Evolutionary conservation across 2,797 vertebrate genomes (phyloP), one percentile per base, ranked within the genome.

Genomic region (Pantherophis alleghaniensis): DNA sequence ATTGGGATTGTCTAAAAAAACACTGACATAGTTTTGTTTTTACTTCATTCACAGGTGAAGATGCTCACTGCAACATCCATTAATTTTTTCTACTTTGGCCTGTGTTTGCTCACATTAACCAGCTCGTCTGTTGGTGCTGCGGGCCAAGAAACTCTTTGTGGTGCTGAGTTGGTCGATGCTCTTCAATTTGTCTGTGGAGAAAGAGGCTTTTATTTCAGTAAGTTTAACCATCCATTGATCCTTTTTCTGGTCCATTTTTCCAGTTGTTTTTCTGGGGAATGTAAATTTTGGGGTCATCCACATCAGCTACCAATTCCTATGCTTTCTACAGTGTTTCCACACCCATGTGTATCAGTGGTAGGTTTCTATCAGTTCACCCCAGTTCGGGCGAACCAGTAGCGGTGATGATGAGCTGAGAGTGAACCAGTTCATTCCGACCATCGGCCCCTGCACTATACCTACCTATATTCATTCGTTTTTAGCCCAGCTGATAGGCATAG

Each of bases 201-300:
- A 94, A 98, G 99, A 98, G 99, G 99, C 97, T 99, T 99, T 98
- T 99, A 99, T 98, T 99, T 99, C 98, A 99, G 99, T 99, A 99
- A 99, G 99, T 99, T 26, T 89, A 59, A 89, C 63, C 97, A 92
- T 92, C 20, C 0, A 32, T 93, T 63, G 42, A 63, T 63, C n/a
- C 83, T 94, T 95, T 51, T 63, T 86, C 91, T 94, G 91, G n/a
- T 91, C 79, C 3, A 5, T 59, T 56, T 66, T 26, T 60, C 59
- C 51, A 26, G 32, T 13, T 92, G 91, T 59, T n/a, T 83, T 74
- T 0, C 92, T 91, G 10, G 5, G 10, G 22, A 90, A 92, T 95
- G 74, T 91, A 94, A n/a, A 90, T 53, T 0, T 56, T 89, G 13
- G 91, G 92, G 47, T 83, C 20, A 24, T 11, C 2, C 74, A 47